phyloP scores from a whole-genome alignment of 2,797 vertebrate species.

The Chloroceryle amazona region DNA sequence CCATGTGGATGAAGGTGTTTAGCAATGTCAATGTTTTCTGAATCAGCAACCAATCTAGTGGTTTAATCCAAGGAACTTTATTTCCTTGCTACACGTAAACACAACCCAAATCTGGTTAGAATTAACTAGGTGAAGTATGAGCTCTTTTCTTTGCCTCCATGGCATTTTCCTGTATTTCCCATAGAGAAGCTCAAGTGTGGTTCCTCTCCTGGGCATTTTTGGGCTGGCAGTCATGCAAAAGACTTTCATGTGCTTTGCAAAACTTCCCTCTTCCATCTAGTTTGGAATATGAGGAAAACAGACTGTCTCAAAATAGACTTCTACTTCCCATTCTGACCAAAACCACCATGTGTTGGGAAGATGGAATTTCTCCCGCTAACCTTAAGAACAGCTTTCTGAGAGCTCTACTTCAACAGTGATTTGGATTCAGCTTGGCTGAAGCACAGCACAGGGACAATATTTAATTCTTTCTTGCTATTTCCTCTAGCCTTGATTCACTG shows the following conservation, averaged over 20 bases:
- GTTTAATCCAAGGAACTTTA: slow-evolving; percentile 9
- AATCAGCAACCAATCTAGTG: not conserved
- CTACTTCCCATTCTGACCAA: slow-evolving; percentile 19
- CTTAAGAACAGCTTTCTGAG: not conserved
- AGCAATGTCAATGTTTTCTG: not conserved
- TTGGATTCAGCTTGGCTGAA: slow-evolving; percentile 35
- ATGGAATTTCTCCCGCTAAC: not conserved
- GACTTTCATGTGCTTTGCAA: not conserved
- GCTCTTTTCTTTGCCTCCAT: slow-evolving; percentile 6
- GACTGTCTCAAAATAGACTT: slow-evolving; percentile 1
- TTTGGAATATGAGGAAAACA: slow-evolving; percentile 22
- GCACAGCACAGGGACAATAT: slow-evolving; percentile 3
- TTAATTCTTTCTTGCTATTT: slow-evolving; percentile 53
- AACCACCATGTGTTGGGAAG: not conserved
- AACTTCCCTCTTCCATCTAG: not conserved
- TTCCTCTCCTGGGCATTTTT: not conserved
- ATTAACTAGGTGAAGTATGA: slow-evolving; percentile 23
- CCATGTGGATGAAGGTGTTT: not conserved
- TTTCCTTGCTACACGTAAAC: slow-evolving; percentile 36
- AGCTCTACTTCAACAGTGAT: not conserved
- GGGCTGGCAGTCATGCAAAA: not conserved
- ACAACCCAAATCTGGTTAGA: slow-evolving; percentile 2
- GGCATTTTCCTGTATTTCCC: slow-evolving; percentile 1
- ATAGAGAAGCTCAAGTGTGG: fast-evolving
- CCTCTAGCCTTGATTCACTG: slow-evolving; percentile 55